phyloP scores from a whole-genome alignment of 2,113 vertebrate genomes.

The Etheostoma cragini region DNA sequence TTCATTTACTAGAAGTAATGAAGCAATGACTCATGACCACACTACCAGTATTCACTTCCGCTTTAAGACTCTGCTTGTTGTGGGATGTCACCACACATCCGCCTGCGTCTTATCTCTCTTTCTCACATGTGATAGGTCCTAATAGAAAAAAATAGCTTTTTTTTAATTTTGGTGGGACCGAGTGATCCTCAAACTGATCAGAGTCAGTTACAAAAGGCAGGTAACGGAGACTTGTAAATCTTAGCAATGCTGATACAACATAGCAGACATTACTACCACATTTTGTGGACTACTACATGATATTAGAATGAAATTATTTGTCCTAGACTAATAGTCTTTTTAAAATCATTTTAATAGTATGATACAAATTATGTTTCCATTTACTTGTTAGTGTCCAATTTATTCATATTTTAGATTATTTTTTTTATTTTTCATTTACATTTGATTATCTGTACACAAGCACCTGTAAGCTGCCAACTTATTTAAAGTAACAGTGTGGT shows the following conservation, averaged over 20 bases:
- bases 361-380: not conserved
- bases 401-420: not conserved
- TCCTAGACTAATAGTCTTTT: not conserved
- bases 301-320: not conserved
- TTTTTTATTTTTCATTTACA: not conserved
- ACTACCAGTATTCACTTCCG: conserved; percentile 46
- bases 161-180: not conserved
- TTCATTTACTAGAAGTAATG: conserved; percentile 61
- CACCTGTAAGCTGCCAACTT: not conserved
- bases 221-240: not conserved
- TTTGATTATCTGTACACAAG: not conserved
- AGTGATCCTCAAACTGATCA: not conserved
- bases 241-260: not conserved
- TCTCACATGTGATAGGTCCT: conserved; percentile 27
- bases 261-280: not conserved
- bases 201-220: not conserved
- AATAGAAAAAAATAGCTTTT: conserved; percentile 5
- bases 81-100: conserved; percentile 52
- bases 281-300: too few species aligned
- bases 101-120: conserved; percentile 50
- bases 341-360: rapidly evolving
- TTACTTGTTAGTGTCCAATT: not conserved
- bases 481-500: not conserved
- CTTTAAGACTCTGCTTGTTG: conserved; percentile 42
- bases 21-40: conserved; percentile 60